phyloP scores from a whole-genome alignment of 2,888 invertebrate species.

The Sesamia inferens region DNA sequence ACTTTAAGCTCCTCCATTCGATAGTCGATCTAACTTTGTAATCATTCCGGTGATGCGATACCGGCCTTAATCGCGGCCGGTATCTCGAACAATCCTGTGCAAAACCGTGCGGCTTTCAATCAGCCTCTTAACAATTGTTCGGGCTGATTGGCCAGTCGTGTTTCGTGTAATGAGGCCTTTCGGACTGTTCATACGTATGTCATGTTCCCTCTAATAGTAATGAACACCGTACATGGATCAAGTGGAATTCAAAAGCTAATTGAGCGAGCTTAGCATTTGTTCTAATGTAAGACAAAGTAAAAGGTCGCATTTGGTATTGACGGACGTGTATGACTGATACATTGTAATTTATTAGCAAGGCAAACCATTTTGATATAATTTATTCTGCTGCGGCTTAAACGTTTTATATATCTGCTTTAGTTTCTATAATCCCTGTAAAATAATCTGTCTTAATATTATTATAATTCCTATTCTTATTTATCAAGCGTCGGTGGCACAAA shows the following conservation, averaged over 20 bases:
- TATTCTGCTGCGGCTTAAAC: constrained; percentile 25
- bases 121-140: constrained; percentile 77
- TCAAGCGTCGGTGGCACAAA: constrained; percentile 79
- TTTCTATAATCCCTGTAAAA: constrained; percentile 50
- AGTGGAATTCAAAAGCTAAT: constrained; percentile 68
- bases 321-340: constrained; percentile 44
- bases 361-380: constrained; percentile 37
- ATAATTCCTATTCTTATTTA: constrained; percentile 75
- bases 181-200: constrained; percentile 76
- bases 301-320: constrained; percentile 60
- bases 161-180: constrained; percentile 80
- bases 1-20: constrained; percentile 38
- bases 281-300: constrained; percentile 63
- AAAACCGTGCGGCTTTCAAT: constrained; percentile 83
- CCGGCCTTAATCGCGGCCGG: constrained; percentile 54
- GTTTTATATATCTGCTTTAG: constrained; percentile 22
- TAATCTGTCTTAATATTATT: constrained; percentile 65
- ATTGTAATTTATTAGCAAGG: constrained; percentile 52
- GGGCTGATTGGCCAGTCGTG: constrained; percentile 82
- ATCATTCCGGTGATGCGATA: constrained; percentile 63
- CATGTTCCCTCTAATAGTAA: constrained; percentile 72
- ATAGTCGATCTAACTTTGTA: constrained; percentile 51
- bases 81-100: constrained; percentile 74
- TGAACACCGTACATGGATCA: constrained; percentile 72
- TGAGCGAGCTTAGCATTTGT: constrained; percentile 65